Evolutionary conservation across 92 coral and sea anemone species (phyloP), one percentile per base, ranked within the genome.

Genomic region (Blastomussa wellsi): DNA sequence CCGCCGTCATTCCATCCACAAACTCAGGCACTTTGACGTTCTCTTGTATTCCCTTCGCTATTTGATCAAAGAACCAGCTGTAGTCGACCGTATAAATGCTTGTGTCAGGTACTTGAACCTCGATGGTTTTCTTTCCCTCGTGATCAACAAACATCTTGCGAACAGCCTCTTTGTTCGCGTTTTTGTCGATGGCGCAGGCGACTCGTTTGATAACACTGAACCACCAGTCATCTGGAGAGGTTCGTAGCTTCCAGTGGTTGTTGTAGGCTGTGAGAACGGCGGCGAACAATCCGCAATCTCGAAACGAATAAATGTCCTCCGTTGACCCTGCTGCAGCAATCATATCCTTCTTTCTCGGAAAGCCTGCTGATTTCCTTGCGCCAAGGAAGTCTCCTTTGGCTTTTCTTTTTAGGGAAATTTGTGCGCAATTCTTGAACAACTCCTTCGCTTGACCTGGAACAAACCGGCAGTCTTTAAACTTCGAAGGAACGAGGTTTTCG

Each of bases 181-280:
- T 86, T 33, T 65, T 62, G 80, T 90, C 90, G 51, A 90, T 82
- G 8, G 93, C 93, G 36, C 78, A 41, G 41, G 93, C 87, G 69
- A 90, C 90, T 82, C 85, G 76, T 28, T 79, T 87, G 22, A 82
- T 82, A 7, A 90, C 90, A 77, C 93, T 82, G 84, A 76, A 86
- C 93, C 93, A 90, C 93, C 93, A 90, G 49, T 90, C 93, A 24
- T 90, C 93, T 12, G 93, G 90, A 24, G 90, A 71, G 12, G 75
- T n/a, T n/a, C 74, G 39, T 13, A 69, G 47, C 7, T 19, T 69
- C 20, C 38, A 69, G 78, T 49, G 77, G 75, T 90, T 74, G 76
- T 85, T 84, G 59, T 85, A 89, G 24, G 92, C 92, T 19, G 79
- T 74, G 33, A 81, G 33, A 55, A 86, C 66, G 72, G 92, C 65